Percentiles rank a stretch among this genome's conserved stretches.
phyloP scores from a whole-genome alignment of 2,113 vertebrate genomes.

The Alethe castanea region DNA sequence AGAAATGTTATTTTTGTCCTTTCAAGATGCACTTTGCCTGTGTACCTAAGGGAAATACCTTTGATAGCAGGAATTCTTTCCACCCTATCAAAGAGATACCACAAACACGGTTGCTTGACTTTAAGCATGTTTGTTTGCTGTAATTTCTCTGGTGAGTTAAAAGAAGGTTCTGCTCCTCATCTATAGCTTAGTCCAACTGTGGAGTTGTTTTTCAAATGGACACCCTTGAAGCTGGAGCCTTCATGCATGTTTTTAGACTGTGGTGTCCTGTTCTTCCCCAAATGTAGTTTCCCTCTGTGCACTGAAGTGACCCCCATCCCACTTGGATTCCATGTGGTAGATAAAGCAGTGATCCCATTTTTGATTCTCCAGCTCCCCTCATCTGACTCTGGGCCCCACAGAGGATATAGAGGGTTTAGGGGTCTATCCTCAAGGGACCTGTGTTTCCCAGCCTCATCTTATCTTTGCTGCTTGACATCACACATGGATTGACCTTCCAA shows the following conservation, averaged over 20 bases:
- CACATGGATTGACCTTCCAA: not conserved
- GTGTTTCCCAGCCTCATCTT: not conserved
- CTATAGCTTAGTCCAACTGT: not conserved
- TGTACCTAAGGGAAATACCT: not conserved
- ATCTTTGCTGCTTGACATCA: not conserved
- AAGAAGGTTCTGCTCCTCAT: not conserved
- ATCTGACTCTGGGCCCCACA: not conserved
- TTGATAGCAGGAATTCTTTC: not conserved
- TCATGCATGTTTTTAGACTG: not conserved
- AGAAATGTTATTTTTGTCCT: not conserved
- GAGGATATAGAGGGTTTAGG: not conserved
- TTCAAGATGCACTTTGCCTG: not conserved
- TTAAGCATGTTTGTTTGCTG: not conserved
- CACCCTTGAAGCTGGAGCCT: not conserved
- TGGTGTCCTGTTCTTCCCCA: not conserved
- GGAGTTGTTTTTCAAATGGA: not conserved
- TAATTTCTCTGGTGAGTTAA: not conserved
- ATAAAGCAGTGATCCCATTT: not conserved
- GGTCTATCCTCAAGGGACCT: not conserved
- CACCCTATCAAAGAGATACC: not conserved
- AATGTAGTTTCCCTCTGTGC: not conserved
- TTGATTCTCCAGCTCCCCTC: accelerated
- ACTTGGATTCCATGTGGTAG: not conserved
- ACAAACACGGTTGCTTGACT: not conserved
- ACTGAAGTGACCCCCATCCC: not conserved